Conservation (phyloP, 2,888 invertebrate species). For the Cheilosia vulpina region DNA sequence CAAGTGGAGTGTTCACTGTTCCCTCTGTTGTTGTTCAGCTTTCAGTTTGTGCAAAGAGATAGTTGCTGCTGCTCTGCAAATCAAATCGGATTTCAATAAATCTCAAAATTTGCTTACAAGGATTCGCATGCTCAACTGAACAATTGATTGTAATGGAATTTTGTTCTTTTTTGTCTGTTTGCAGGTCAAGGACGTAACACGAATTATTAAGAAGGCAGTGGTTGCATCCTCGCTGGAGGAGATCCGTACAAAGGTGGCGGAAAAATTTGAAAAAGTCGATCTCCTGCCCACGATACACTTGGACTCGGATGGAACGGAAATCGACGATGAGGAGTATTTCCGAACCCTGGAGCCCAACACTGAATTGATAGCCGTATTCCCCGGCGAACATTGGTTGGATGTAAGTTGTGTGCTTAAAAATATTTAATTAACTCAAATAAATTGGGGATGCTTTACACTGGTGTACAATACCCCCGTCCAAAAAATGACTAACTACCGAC, state of each 20-base stretch:
- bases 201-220: conserved; percentile 92
- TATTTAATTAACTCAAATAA: conserved; percentile 35
- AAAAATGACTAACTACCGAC: no score
- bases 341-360: conserved; percentile 95
- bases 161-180: conserved; percentile 51
- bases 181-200: conserved; percentile 87
- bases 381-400: conserved; percentile 90
- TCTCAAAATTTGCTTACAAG: conserved; percentile 33
- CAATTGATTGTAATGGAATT: conserved; percentile 37
- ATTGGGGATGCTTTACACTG: neutral
- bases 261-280: conserved; percentile 88
- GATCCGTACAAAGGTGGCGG: conserved; percentile 89
- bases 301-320: conserved; percentile 96
- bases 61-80: conserved; percentile 22
- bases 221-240: conserved; percentile 92
- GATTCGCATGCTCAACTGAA: conserved; percentile 45
- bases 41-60: conserved; percentile 12
- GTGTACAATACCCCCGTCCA: neutral
- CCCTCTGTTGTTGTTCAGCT: conserved; percentile 42
- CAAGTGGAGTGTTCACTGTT: conserved; percentile 48
- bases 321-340: conserved; percentile 98
- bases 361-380: conserved; percentile 91
- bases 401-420: conserved; percentile 78
- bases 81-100: conserved; percentile 64
- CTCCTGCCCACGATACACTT: conserved; percentile 90